phyloP scores from a whole-genome alignment of 2,113 vertebrate species.

The Ctenomys sociabilis region DNA sequence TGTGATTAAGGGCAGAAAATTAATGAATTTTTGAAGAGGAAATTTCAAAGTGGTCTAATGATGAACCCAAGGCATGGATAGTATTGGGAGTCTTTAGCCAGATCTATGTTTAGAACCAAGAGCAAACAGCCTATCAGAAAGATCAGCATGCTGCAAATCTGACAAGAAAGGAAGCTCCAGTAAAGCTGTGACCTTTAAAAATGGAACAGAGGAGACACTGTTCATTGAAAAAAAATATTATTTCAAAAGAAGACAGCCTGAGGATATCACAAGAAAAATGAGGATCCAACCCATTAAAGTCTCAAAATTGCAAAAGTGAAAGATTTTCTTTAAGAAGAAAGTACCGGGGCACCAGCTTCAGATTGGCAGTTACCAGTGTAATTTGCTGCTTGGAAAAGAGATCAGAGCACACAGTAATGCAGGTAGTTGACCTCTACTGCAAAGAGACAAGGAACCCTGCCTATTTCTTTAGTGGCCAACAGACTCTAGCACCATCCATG shows the following conservation, averaged over 20 bases:
- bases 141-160: not conserved
- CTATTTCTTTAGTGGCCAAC: not conserved
- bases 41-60: not conserved
- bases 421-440: not conserved
- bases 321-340: not conserved
- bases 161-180: not conserved
- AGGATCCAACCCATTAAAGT: not conserved
- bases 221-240: not conserved
- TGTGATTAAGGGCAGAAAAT: not conserved
- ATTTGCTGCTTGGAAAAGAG: not conserved
- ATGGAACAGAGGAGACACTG: not conserved
- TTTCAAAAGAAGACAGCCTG: not conserved
- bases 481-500: not conserved
- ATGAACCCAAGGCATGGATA: not conserved
- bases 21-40: not conserved
- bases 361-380: not conserved
- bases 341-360: accelerated
- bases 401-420: too few species aligned
- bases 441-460: not conserved
- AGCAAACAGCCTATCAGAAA: not conserved
- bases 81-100: not conserved
- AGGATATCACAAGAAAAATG: not conserved
- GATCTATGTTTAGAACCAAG: not conserved
- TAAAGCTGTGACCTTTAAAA: not conserved
- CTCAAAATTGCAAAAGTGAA: not conserved